phyloP scores from a whole-genome alignment of 2,797 vertebrate species.

The Pelobates cultripes region DNA sequence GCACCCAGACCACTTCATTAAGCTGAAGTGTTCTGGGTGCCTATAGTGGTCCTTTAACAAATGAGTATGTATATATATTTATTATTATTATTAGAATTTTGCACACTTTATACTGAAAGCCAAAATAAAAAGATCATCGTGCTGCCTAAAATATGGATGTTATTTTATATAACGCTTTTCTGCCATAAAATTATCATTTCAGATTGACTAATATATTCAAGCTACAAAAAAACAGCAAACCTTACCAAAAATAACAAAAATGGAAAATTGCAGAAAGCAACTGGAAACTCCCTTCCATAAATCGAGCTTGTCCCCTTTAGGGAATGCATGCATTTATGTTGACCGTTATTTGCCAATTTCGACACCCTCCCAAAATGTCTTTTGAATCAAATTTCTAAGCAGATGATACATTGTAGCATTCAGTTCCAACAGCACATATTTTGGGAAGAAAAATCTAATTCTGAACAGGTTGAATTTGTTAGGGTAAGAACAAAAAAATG shows the following conservation, averaged over 20 bases:
- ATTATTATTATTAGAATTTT: conserved; percentile 37
- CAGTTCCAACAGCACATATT: neutral
- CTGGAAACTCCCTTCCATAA: conserved; percentile 30
- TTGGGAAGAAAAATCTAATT: neutral
- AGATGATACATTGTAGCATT: neutral
- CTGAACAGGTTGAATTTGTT: neutral
- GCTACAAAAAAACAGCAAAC: conserved; percentile 1
- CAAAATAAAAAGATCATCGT: conserved; percentile 24
- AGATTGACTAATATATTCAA: conserved; percentile 21
- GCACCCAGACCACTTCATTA: too few species aligned
- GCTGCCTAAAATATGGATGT: neutral
- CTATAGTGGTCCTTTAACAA: too few species aligned
- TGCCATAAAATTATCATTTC: conserved; percentile 13
- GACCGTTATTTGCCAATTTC: conserved; percentile 26
- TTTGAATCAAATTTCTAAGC: conserved; percentile 18
- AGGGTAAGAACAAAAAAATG: neutral
- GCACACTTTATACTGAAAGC: conserved; percentile 2
- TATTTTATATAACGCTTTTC: conserved; percentile 29
- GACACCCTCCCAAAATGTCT: conserved; percentile 15
- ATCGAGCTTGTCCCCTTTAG: conserved; percentile 31
- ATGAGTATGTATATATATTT: neutral
- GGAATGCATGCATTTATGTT: conserved; percentile 19
- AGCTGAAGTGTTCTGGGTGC: too few species aligned
- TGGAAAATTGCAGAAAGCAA: conserved; percentile 31
- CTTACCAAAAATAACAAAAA: conserved; percentile 20